Base-by-base conservation (phyloP, 2,113 vertebrate species). In the Saimiri boliviensis region DNA sequence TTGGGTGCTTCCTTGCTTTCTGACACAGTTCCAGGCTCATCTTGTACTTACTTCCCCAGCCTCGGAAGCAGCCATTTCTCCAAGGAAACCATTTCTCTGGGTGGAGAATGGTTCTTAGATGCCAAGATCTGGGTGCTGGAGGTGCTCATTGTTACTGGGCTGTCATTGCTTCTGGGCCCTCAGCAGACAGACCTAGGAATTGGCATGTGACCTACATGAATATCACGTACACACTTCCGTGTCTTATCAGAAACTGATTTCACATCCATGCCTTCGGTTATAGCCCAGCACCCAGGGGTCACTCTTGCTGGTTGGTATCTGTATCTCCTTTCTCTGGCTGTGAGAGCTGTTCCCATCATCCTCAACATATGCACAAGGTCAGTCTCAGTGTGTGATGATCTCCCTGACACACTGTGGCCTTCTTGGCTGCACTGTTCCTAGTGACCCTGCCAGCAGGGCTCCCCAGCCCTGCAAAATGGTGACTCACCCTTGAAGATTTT, bases 191-290 rank as follows among this genome's bases (percentile, higher is more conserved):
- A 6, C 12, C 6, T 25, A 8, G 47, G 79, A 40, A 2, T 3
- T 14, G 30, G 9, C 3, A 8, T 49, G 6, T 56, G 5, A 32
- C 25, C 3, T 17, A 1, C 14, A 0, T 0, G 0, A 17, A 14
- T 6, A 8, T 16, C 4, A 49, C 9, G 8, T 1, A 23, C 60
- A 8, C 2, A 25, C 40, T 19, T 70, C 60, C 11, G 0, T 21
- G 4, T 74, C n/a, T 6, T 9, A 23, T 1, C 10, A 40, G n/a
- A 81, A 56, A 17, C 19, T 20, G 49, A 12, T 49, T 60, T 80
- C 81, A 56, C 9, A 23, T 11, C 42, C 10, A 0, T 63, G 56
- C 32, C 23, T 66, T 45, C 30, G 0, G 5, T 66, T 20, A 13
- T 6, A 30, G 4, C 8, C 37, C 25, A 25, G 7, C 40, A 23